Conservation (phyloP, 2,113 vertebrate species). For the Nicator chloris region DNA sequence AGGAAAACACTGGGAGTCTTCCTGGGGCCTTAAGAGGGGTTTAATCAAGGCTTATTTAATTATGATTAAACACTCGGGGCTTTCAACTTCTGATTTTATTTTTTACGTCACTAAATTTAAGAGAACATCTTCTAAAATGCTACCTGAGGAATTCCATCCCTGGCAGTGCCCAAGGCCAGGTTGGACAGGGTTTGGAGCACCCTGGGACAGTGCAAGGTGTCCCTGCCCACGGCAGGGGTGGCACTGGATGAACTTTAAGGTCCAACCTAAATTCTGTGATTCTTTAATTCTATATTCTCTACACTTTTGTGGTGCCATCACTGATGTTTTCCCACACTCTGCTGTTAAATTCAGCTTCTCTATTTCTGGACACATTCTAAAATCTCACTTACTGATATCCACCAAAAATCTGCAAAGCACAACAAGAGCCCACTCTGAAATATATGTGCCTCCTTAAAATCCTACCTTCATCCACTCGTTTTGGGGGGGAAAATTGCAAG, state of each 20-base stretch:
- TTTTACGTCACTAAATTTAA: neutral
- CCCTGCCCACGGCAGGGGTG: neutral
- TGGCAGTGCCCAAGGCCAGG: neutral
- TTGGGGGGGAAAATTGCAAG: neutral
- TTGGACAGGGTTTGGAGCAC: neutral
- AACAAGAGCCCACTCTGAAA: neutral
- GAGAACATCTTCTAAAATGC: neutral
- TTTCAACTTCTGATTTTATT: neutral
- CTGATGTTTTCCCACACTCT: neutral
- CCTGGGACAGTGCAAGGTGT: neutral
- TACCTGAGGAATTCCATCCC: neutral
- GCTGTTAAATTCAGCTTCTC: neutral
- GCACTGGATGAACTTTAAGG: fast-evolving
- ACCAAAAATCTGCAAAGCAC: neutral
- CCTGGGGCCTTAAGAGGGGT: neutral
- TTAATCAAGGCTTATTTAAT: neutral
- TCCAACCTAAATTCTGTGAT: neutral
- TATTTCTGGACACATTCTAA: neutral
- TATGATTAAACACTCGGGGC: neutral
- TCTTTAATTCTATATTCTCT: neutral
- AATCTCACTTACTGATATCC: neutral
- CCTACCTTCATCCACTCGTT: neutral
- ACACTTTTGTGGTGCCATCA: neutral
- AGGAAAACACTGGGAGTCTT: neutral
- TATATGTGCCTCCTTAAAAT: neutral